Percentiles rank a stretch among this genome's conserved stretches.
phyloP scores from a whole-genome alignment of 2,888 invertebrate species.

The Xiphydria camelus region DNA sequence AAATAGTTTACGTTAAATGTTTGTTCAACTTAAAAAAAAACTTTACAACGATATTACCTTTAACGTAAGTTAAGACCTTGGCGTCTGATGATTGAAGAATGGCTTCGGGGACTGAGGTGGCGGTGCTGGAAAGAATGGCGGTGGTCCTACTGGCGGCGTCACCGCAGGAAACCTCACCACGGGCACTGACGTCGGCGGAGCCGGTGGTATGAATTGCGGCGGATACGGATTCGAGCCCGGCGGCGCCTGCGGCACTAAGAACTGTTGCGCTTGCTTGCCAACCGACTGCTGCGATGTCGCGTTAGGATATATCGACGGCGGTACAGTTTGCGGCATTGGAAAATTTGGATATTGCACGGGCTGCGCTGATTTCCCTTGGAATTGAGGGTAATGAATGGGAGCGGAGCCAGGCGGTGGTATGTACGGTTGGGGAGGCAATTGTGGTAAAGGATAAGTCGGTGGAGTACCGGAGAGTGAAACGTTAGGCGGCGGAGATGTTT shows the following conservation, averaged over 20 bases:
- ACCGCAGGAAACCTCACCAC: conserved; percentile 31
- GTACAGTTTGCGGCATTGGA: conserved; percentile 26
- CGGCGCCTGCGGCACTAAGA: conserved; percentile 49
- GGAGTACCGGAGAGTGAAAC: conserved; percentile 18
- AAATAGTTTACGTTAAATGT: conserved; percentile 8
- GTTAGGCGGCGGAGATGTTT: conserved; percentile 34
- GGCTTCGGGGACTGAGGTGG: conserved; percentile 30
- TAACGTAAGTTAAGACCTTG: conserved; percentile 46
- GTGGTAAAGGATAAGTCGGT: conserved; percentile 36
- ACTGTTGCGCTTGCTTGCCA: conserved; percentile 27
- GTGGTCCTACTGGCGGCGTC: conserved; percentile 22
- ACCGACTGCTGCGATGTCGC: neutral
- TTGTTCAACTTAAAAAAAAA: conserved; percentile 22
- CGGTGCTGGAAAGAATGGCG: conserved; percentile 22
- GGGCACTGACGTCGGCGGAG: conserved; percentile 29
- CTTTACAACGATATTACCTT: conserved; percentile 33
- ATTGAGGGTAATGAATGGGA: conserved; percentile 46
- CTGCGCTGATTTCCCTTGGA: conserved; percentile 39
- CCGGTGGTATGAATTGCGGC: conserved; percentile 45
- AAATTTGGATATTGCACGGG: conserved; percentile 42
- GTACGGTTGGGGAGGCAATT: conserved; percentile 52
- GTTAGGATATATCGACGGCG: conserved; percentile 3
- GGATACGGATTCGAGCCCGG: conserved; percentile 54
- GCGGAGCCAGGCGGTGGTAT: conserved; percentile 53
- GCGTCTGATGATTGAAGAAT: conserved; percentile 43